These are phyloP conservation scores for Epistrophe eligans DNA, from an alignment of 2,888 invertebrate genomes.

Conservation along the genomic window DNA sequence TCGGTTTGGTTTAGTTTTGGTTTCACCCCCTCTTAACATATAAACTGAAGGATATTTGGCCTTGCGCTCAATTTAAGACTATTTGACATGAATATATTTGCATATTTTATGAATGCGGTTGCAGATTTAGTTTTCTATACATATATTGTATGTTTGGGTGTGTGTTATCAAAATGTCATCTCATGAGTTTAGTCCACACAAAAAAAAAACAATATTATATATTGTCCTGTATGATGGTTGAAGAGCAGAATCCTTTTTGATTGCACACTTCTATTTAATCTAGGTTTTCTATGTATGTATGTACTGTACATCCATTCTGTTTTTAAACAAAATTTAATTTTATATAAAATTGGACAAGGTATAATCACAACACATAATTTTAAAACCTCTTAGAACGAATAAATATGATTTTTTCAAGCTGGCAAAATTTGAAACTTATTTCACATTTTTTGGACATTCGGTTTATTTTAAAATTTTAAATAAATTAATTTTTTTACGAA, in stretches of 20 bases:
- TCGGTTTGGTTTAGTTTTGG: neutral
- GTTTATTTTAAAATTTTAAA: neutral
- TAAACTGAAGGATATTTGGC: conserved; percentile 42
- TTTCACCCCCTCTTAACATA: conserved; percentile 24
- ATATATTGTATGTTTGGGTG: neutral
- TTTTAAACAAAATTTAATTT: neutral
- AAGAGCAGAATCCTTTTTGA: conserved; percentile 9
- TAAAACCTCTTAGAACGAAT: neutral
- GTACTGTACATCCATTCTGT: neutral
- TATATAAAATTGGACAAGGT: neutral
- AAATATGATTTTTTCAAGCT: too few species aligned
- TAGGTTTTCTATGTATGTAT: neutral
- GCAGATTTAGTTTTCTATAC: conserved; percentile 34
- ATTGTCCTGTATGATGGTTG: neutral
- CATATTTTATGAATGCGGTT: conserved; percentile 67
- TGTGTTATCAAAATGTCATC: conserved; percentile 49
- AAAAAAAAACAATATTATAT: conserved; percentile 17
- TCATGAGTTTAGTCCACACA: conserved; percentile 52
- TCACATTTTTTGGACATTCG: too few species aligned
- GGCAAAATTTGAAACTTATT: neutral
- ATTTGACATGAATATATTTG: conserved; percentile 73
- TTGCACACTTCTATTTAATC: neutral
- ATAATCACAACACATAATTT: neutral
- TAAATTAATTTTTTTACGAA: too few species aligned
- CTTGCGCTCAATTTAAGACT: conserved; percentile 68